Evolutionary conservation across 2,888 invertebrate genomes (phyloP), one percentile per base, ranked within the genome.

Genomic region (Sarcophaga caerulescens): DNA sequence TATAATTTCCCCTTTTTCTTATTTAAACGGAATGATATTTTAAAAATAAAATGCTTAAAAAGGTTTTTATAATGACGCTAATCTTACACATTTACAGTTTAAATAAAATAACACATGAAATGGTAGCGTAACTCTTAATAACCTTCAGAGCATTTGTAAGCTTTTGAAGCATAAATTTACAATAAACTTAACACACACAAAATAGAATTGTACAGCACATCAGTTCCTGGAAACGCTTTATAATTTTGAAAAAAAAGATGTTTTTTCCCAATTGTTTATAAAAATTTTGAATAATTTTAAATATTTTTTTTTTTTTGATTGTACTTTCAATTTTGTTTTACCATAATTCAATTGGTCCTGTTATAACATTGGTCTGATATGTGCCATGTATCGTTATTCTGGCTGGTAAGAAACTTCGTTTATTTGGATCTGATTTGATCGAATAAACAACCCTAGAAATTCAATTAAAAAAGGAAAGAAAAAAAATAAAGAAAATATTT

Each of bases 361-460:
- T 92, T 89, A 92, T 91, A 84, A 91, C 90, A 90, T 92, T 92
- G 74, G 92, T 91, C 88, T 89, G 89, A 89, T 92, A 92, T 86
- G 91, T 92, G 89, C 92, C 92, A 88, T 91, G 92, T 85, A 92
- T 90, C 89, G 92, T 92, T 89, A 92, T 91, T 88, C 89, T 90
- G 88, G 92, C 92, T 90, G 92, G 92, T 90, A 92, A 90, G 89
- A 90, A 92, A 89, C 91, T 92, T 90, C 91, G 90, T 88, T 89
- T 90, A 90, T 92, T 92, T 91, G 91, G 90, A 92, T 92, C 91
- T 91, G 92, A 91, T 90, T 91, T 92, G 88, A 92, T 89, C 88
- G 92, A 91, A 91, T 92, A 92, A 90, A 92, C 91, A 91, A 92
- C 91, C 92, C 92, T 92, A 91, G 88, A 91, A 91, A 82, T 87